Percentiles rank a stretch among this genome's conserved stretches.
Conservation (phyloP, 2,797 vertebrate genomes). For the Paedocypris micromegethes region DNA sequence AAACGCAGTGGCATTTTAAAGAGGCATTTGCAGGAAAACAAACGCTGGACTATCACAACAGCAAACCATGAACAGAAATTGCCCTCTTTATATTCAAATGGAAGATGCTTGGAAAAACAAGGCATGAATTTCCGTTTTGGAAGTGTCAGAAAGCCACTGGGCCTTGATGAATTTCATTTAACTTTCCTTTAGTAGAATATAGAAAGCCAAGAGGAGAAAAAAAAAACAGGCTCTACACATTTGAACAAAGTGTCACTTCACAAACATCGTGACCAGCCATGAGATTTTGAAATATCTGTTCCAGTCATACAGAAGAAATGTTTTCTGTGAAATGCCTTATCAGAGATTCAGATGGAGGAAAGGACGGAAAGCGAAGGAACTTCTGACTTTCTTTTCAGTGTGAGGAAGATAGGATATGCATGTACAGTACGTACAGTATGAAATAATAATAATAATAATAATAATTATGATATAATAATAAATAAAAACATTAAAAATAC, state of each 20-base stretch:
- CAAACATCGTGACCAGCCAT: slow-evolving; percentile 8
- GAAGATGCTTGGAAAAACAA: slow-evolving; percentile 33
- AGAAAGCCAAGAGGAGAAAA: slow-evolving; percentile 22
- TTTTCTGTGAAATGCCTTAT: slow-evolving; percentile 11
- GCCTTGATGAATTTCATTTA: slow-evolving; percentile 11
- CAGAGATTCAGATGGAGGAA: neutral
- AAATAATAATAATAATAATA: no score
- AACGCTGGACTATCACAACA: slow-evolving; percentile 9
- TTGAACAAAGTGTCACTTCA: slow-evolving; percentile 24
- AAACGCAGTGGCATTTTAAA: neutral
- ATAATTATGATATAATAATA: no score
- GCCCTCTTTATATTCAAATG: slow-evolving; percentile 25
- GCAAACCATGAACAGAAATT: slow-evolving; percentile 24
- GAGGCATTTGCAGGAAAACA: neutral
- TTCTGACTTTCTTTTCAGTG: neutral
- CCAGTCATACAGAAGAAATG: slow-evolving; percentile 21
- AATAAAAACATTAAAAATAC: no score
- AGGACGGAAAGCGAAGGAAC: neutral
- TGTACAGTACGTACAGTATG: neutral
- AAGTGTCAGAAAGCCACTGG: slow-evolving; percentile 5
- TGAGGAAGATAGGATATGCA: neutral
- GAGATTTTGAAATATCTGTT: slow-evolving; percentile 11
- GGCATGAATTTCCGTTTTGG: slow-evolving; percentile 35
- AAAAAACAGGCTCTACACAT: slow-evolving; percentile 19
- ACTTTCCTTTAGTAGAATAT: slow-evolving; percentile 26